phyloP scores from a whole-genome alignment of 1,140 invertebrate genomes.

The Mactra quadrangularis region DNA sequence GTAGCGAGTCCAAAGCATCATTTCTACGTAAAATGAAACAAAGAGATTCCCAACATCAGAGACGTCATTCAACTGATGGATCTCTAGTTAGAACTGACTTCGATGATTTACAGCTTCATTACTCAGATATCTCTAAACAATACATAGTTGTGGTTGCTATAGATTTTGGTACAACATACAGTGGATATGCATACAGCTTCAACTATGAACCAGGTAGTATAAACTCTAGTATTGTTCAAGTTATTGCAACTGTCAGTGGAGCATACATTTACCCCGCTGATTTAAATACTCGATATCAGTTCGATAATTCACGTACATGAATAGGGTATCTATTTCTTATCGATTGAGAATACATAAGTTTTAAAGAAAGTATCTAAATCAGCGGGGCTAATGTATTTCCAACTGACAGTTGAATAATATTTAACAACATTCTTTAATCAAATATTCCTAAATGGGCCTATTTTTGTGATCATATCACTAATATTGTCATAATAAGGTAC shows the following conservation, averaged over 20 bases:
- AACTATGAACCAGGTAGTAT: constrained; percentile 83
- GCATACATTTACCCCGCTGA: too few species aligned
- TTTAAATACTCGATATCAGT: not conserved
- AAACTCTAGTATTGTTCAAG: not conserved
- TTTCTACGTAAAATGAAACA: not conserved
- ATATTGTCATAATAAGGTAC: too few species aligned
- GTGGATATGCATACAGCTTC: constrained; percentile 87
- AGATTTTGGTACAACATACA: constrained; percentile 87
- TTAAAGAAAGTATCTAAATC: too few species aligned
- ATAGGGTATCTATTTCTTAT: not conserved
- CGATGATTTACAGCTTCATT: constrained; percentile 19
- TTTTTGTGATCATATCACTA: too few species aligned
- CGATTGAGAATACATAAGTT: too few species aligned
- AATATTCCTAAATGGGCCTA: too few species aligned
- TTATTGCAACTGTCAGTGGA: too few species aligned
- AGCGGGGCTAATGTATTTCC: too few species aligned
- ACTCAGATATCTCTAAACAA: constrained; percentile 1
- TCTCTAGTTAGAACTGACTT: not conserved
- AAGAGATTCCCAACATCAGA: not conserved
- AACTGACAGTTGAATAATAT: too few species aligned
- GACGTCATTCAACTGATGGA: constrained; percentile 39
- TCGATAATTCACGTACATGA: not conserved
- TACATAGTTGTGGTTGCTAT: constrained; percentile 86
- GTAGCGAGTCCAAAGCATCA: constrained; percentile 7
- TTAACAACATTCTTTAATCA: too few species aligned